Percentiles rank a stretch among this genome's conserved stretches.
Conservation (phyloP, 37 sponge, comb jelly and placozoan species). For the Eunapius fragilis region DNA sequence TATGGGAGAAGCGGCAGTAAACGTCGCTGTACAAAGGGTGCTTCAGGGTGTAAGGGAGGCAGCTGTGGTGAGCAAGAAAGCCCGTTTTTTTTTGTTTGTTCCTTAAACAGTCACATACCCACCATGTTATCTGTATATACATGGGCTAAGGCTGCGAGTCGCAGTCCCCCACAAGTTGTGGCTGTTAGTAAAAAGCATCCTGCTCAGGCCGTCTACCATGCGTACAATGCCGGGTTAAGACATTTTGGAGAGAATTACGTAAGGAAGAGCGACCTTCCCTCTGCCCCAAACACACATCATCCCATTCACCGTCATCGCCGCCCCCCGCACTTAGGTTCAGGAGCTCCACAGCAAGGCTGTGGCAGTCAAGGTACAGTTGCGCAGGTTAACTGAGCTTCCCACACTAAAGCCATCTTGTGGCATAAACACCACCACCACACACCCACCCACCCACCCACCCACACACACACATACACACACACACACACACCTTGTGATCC, state of each 20-base stretch:
- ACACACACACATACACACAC: too few species aligned
- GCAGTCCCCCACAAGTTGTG: constrained; percentile 44
- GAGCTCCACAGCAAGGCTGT: constrained; percentile 36
- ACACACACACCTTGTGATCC: not conserved
- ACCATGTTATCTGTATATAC: not conserved
- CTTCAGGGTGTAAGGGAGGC: not conserved
- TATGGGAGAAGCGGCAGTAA: not conserved
- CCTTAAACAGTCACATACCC: not conserved
- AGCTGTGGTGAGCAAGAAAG: not conserved
- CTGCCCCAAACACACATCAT: too few species aligned
- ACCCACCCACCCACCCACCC: too few species aligned
- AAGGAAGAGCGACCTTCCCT: too few species aligned
- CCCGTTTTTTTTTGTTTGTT: not conserved
- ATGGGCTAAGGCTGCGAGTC: not conserved
- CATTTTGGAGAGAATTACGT: constrained; percentile 85
- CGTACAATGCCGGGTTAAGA: constrained; percentile 50
- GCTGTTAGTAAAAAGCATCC: constrained; percentile 73
- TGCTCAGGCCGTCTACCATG: constrained; percentile 26
- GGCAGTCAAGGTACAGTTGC: constrained; percentile 15
- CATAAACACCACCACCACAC: too few species aligned
- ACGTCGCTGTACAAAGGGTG: not conserved
- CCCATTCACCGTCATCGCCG: not conserved
- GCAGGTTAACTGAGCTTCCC: too few species aligned
- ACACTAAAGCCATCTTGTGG: too few species aligned
- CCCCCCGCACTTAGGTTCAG: constrained; percentile 11